Percentiles rank a stretch among this genome's conserved stretches.
Conservation (phyloP, 2,113 vertebrate genomes). For the Chunga burmeisteri region DNA sequence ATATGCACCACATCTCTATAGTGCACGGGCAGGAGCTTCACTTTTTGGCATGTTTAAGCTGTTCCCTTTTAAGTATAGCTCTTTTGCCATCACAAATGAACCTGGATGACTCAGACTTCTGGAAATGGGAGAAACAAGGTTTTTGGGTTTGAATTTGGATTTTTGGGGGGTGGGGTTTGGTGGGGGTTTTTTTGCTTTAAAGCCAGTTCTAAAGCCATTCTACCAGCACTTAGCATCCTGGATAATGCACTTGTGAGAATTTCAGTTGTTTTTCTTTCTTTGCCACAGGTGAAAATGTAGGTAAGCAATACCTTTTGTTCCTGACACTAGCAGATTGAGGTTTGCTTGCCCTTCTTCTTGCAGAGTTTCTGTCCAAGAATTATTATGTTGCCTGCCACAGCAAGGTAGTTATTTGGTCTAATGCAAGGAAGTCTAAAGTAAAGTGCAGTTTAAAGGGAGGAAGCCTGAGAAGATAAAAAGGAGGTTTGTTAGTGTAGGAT, state of each 20-base stretch:
- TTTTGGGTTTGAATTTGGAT: too few species aligned
- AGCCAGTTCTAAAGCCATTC: background rate
- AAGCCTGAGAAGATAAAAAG: background rate
- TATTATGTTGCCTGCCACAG: background rate
- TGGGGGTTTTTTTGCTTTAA: background rate
- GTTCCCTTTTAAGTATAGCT: background rate
- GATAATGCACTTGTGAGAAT: background rate
- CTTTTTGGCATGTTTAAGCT: background rate
- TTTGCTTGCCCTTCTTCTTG: background rate
- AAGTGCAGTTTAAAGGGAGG: background rate
- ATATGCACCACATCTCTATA: accelerated
- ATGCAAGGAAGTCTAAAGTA: background rate
- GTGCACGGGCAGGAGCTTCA: background rate
- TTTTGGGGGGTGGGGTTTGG: too few species aligned
- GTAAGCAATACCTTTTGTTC: background rate
- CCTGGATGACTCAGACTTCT: background rate
- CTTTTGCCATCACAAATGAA: background rate
- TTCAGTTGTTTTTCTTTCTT: background rate
- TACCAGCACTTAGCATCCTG: background rate
- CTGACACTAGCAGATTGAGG: background rate
- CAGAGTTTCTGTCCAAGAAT: background rate
- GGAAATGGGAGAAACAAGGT: background rate
- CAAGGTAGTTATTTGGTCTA: background rate
- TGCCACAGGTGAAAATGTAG: background rate
- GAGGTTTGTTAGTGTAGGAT: background rate